These are phyloP conservation scores for Saccostrea glomerata DNA, from an alignment of 1,140 invertebrate species.

Conservation along the genomic window DNA sequence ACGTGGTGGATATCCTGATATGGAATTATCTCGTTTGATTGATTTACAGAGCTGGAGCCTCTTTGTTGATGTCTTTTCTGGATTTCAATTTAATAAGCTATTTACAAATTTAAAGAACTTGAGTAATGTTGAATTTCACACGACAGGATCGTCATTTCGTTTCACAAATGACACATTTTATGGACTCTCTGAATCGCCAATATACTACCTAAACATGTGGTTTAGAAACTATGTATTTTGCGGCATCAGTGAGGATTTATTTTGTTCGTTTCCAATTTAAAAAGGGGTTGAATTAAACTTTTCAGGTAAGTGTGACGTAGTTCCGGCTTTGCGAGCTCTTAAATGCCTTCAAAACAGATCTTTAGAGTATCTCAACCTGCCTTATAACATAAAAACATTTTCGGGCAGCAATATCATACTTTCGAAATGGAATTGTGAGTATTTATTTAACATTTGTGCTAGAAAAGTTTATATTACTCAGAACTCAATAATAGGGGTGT, in stretches of 20 bases:
- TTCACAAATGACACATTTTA: not conserved
- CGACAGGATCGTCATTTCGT: not conserved
- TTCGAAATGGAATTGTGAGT: not conserved
- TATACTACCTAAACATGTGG: not conserved
- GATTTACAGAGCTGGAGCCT: not conserved
- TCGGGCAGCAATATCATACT: not conserved
- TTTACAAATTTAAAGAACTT: not conserved
- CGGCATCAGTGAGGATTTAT: not conserved
- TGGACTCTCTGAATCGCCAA: not conserved
- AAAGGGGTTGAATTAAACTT: not conserved
- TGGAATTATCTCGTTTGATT: not conserved
- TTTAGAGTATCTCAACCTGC: not conserved
- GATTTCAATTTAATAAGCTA: not conserved
- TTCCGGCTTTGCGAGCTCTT: not conserved
- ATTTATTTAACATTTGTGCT: not conserved
- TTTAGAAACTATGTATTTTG: not conserved
- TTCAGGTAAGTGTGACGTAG: not conserved
- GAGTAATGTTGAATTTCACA: not conserved
- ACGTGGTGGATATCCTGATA: not conserved
- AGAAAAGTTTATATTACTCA: not conserved
- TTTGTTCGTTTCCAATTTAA: not conserved
- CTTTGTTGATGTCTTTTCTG: not conserved
- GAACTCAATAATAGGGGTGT: not conserved
- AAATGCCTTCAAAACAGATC: conserved; percentile 8
- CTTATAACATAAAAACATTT: not conserved